Evolutionary conservation across 2,888 invertebrate species (phyloP).

Genomic region (Philhelius pedissequus): DNA sequence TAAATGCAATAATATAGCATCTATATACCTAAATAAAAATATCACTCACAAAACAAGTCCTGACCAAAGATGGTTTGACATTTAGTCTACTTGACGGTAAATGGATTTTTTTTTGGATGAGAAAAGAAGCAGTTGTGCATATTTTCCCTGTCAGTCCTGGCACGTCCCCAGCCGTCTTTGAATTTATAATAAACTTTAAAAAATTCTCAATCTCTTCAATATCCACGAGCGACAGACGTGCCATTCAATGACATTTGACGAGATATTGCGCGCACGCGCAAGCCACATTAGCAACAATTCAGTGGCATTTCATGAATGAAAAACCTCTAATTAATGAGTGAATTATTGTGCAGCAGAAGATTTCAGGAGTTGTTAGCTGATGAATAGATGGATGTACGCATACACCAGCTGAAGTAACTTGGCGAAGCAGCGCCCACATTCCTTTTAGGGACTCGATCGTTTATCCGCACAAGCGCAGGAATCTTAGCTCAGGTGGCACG

Average conservation of each 20-base stretch:
- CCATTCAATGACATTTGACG: constrained; percentile 47
- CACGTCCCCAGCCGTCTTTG: constrained; percentile 18
- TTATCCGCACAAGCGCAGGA: constrained; percentile 38
- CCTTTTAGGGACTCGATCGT: constrained; percentile 60
- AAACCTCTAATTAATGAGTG: constrained; percentile 66
- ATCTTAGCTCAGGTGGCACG: constrained; percentile 63
- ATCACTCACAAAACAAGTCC: constrained; percentile 1
- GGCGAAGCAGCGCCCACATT: constrained; percentile 54
- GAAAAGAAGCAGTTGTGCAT: no score
- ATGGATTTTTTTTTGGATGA: constrained; percentile 39
- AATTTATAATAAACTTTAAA: background rate
- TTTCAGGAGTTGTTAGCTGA: constrained; percentile 32
- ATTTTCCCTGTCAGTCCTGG: constrained; percentile 3
- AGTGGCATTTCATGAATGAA: constrained; percentile 67
- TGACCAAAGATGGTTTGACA: constrained; percentile 40
- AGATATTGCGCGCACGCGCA: constrained; percentile 66
- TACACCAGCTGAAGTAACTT: background rate
- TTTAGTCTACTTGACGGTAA: constrained; percentile 21
- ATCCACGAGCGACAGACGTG: constrained; percentile 38
- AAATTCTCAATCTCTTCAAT: constrained; percentile 9
- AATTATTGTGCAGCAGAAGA: constrained; percentile 43
- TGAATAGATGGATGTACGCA: constrained; percentile 7
- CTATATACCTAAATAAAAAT: background rate
- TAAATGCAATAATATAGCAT: background rate
- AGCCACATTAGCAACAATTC: constrained; percentile 61